Base-by-base conservation (phyloP, 1,140 invertebrate genomes). In the Polyergus mexicanus region DNA sequence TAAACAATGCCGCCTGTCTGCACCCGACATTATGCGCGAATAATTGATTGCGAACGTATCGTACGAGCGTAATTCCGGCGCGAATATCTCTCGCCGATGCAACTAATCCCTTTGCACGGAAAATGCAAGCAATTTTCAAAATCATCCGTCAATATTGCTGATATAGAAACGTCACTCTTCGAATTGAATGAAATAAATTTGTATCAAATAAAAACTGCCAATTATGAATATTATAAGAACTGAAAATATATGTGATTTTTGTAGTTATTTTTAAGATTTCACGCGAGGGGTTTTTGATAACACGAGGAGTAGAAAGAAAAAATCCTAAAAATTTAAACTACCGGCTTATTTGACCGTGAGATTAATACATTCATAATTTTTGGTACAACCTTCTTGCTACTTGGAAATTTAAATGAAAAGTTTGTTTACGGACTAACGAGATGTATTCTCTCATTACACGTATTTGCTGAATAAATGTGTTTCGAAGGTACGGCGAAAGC, bases 31-130 rank as follows among this genome's bases (percentile, higher is more conserved):
- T 83, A 83, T 74, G 78, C 68, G 68, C 78, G 54, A 83, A 56
- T 74, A 83, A 83, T 74, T 83, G 68, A 83, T 83, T 60, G 78
- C 78, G 68, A 83, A 28, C 19, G 68, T 47, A 74, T 77, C 38
- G 75, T 47, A 68, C 32, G 65, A 80, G 65, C 63, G 77, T 80
- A 56, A 80, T 80, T 71, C 77, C 76, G 44, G n/a, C 62, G n/a
- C 22, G 16, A 54, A 28, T 68, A 11, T 54, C 32, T 38, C 25
- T 19, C 19, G 32, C 60, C 28, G 7, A 41, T 38, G 22, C 35
- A 25, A 28, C 7, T 22, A 38, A 22, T 68, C 28, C 60, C 51
- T 66, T 66, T 4, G 62, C 62, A 11, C 25, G 25, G 32, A 22
- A 62, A 75, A 75, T 38, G 16, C 56, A 19, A 76, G 38, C 35